Base-by-base conservation (phyloP, 2,797 vertebrate species). In the Thunnus albacares region DNA sequence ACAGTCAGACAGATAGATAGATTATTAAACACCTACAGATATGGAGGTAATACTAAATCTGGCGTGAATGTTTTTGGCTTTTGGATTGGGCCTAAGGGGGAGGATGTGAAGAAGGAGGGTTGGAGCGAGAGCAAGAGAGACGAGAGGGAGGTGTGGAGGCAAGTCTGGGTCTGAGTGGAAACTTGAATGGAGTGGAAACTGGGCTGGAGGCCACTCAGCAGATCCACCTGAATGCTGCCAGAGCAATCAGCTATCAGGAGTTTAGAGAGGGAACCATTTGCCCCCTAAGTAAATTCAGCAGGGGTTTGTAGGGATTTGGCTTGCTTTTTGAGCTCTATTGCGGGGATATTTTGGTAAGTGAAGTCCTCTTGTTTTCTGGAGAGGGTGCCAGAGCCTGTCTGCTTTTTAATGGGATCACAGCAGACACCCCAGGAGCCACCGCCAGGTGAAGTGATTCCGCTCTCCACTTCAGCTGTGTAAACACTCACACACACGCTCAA, bases 181-280 rank as follows among this genome's bases (percentile, higher is more conserved):
- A 93, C 74, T 93, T 92, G 91, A 94, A 91, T 92, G 88, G 87
- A 89, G 87, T 91, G 93, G 94, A 95, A 95, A 95, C 87, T 94
- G 91, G 93, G 94, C 92, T 78, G n/a, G 57, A 79, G 77, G 91
- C 93, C 93, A 95, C 92, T 81, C 80, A 80, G 83, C 87, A 90
- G 89, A 94, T 94, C 91, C 92, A 92, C 92, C 92, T 92, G 85
- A 91, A 85, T 77, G 58, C 86, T 91, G 92, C 93, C 94, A 94
- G 91, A 94, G 88, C 89, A 92, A 90, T 94, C 91, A 92, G 90
- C 88, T 93, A 93, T 95, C 90, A 82, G 84, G 78, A 89, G 62
- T 79, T 93, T 86, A 87, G 80, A 90, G 85, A 83, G 83, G 73
- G 90, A 91, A 86, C 83, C 81, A 75, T 89, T 90, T 90, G 84